Evolutionary conservation across 2,797 vertebrate species (phyloP).

Genomic region (Neosilurus mollespiculum): DNA sequence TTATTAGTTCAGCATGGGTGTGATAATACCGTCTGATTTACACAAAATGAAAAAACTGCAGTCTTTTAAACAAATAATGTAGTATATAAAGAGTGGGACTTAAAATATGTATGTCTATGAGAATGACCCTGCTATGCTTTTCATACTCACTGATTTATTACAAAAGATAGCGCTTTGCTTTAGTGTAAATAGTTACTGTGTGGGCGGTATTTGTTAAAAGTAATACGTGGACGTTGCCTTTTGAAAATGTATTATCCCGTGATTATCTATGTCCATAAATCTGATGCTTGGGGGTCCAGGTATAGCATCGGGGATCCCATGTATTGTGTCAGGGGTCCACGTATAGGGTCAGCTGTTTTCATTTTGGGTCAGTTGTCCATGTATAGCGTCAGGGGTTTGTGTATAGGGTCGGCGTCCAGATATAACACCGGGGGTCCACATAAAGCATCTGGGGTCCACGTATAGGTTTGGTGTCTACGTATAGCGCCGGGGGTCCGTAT

Average conservation of each 20-base stretch:
- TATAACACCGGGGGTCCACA: not conserved
- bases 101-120: no score
- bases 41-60: no score
- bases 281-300: no score
- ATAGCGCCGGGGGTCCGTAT: not conserved
- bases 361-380: no score
- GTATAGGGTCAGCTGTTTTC: no score
- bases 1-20: no score
- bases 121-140: not conserved
- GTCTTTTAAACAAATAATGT: no score
- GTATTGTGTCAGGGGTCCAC: no score
- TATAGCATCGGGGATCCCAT: no score
- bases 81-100: no score
- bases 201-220: not conserved
- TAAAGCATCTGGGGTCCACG: not conserved
- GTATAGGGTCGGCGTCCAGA: no score
- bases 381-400: not conserved
- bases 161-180: not conserved
- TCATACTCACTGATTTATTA: not conserved
- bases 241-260: not conserved
- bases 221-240: not conserved
- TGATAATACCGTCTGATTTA: no score
- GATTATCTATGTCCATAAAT: not conserved
- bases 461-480: not conserved
- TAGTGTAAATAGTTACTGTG: not conserved